A percentile compares a stretch with the other conserved stretches of the same genome.
Evolutionary conservation across 2,113 vertebrate genomes (phyloP).

Genomic region (Dolichotis patagonum): DNA sequence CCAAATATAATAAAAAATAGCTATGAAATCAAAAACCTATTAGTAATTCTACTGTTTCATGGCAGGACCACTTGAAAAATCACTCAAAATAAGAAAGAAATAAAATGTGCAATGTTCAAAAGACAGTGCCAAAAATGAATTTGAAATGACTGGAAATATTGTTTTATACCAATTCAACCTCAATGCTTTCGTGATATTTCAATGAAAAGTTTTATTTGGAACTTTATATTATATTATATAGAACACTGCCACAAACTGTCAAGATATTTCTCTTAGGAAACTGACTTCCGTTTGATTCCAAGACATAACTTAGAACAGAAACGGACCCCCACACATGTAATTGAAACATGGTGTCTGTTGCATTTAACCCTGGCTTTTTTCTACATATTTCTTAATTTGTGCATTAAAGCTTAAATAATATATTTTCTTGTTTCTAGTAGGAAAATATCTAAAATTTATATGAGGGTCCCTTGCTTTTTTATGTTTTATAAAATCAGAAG

Average conservation of each 20-base stretch:
- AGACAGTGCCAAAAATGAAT: conserved; percentile 66
- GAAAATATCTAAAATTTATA: background rate
- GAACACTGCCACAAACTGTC: background rate
- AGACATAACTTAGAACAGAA: background rate
- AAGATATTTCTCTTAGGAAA: background rate
- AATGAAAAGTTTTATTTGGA: conserved; percentile 36
- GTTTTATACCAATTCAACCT: conserved; percentile 60
- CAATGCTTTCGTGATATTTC: conserved; percentile 59
- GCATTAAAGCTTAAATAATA: background rate
- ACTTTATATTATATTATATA: background rate
- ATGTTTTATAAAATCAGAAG: background rate
- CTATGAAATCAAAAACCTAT: conserved; percentile 81
- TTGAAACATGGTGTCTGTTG: background rate
- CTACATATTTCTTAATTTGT: background rate
- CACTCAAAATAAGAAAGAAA: conserved; percentile 75
- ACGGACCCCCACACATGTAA: background rate
- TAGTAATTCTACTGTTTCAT: conserved; percentile 78
- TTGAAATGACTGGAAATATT: conserved; percentile 62
- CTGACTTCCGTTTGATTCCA: background rate
- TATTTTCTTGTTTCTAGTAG: background rate
- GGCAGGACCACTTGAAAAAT: conserved; percentile 78
- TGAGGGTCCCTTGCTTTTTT: background rate
- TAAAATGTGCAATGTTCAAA: conserved; percentile 69
- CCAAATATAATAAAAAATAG: conserved; percentile 81
- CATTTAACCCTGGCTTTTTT: background rate